Percentiles rank a stretch among this genome's conserved stretches.
Conservation (phyloP, 2,113 vertebrate genomes). For the Hemiprocne comata region DNA sequence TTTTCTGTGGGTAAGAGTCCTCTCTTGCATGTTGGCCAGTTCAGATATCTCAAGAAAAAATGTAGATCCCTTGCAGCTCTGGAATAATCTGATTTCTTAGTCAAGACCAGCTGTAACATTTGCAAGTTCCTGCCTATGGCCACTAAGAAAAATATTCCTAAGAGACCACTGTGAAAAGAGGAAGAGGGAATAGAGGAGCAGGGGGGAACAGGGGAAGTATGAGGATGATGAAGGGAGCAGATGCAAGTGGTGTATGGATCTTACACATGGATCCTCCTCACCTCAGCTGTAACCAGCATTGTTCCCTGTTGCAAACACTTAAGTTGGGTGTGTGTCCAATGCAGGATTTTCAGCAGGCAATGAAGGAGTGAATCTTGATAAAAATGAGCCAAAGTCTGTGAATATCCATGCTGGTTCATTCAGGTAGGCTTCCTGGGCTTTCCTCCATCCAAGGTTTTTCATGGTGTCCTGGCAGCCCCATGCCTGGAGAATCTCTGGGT, state of each 20-base stretch:
- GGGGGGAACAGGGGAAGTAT: too few relatives aligned
- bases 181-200: neutral
- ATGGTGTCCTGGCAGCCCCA: constrained; percentile 49
- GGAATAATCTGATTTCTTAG: neutral
- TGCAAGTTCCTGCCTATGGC: neutral
- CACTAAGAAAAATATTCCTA: neutral
- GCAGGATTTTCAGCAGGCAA: neutral
- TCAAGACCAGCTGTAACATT: neutral
- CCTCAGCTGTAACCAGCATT: neutral
- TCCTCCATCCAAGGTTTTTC: constrained; percentile 37
- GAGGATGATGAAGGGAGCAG: neutral
- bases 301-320: too few relatives aligned
- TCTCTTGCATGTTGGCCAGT: neutral
- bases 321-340: too few relatives aligned
- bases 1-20: neutral
- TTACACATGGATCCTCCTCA: neutral
- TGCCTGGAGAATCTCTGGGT: constrained; percentile 43
- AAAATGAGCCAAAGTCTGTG: neutral
- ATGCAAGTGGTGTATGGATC: accelerated
- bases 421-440: constrained; percentile 23
- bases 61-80: neutral
- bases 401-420: constrained; percentile 17
- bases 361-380: constrained; percentile 14
- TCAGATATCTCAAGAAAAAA: neutral
- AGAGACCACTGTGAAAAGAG: neutral